Conservation (phyloP, 2,888 invertebrate genomes). For the Pseudolycoriella hygida region DNA sequence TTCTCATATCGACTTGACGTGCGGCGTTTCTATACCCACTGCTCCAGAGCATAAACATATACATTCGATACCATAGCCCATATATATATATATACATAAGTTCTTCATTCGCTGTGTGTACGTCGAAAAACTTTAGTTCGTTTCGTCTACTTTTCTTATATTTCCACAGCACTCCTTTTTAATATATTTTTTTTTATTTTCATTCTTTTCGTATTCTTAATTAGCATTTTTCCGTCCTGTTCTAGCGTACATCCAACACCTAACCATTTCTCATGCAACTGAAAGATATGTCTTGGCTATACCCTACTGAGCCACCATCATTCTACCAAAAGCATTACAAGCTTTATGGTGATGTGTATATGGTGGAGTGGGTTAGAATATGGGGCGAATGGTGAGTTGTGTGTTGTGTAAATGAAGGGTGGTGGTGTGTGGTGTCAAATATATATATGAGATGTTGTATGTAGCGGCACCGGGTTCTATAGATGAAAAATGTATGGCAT, state of each 20-base stretch:
- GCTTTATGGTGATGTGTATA: conserved; percentile 1
- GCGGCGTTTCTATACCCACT: not conserved
- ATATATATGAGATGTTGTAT: conserved; percentile 1
- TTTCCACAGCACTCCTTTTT: conserved; percentile 4
- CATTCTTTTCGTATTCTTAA: conserved; percentile 4
- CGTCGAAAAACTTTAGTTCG: not conserved
- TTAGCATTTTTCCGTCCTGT: conserved; percentile 2
- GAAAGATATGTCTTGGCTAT: conserved; percentile 3
- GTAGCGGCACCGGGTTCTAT: not conserved
- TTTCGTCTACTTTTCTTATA: conserved; percentile 3
- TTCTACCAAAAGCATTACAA: not conserved
- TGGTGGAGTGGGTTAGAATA: not conserved
- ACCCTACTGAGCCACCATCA: not conserved
- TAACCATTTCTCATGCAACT: not conserved
- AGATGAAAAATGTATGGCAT: not conserved
- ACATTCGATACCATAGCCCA: not conserved
- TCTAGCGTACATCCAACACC: not conserved
- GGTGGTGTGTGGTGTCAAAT: not conserved
- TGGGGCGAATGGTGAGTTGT: not conserved
- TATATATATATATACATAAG: too few relatives aligned
- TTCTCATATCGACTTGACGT: not conserved
- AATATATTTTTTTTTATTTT: conserved; percentile 1
- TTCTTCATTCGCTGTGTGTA: not conserved
- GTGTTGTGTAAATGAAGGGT: not conserved
- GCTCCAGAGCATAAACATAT: not conserved